phyloP scores from a whole-genome alignment of 2,113 vertebrate species.

The Pachyramphus minor region DNA sequence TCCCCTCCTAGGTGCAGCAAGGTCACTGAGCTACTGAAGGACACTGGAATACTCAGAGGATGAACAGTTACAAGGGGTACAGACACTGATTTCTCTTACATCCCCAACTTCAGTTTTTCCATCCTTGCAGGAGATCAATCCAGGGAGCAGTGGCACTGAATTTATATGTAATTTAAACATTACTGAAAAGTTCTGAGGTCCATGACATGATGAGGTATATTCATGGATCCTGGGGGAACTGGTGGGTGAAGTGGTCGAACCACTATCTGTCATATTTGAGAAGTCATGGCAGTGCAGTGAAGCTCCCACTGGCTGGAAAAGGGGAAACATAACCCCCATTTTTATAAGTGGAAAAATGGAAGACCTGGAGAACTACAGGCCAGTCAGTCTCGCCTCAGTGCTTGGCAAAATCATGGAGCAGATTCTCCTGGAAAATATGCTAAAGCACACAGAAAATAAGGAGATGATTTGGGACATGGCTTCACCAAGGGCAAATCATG shows the following conservation, averaged over 20 bases:
- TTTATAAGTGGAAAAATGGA: background rate
- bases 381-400: background rate
- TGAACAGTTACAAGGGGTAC: background rate
- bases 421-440: background rate
- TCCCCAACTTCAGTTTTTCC: background rate
- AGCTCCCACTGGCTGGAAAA: background rate
- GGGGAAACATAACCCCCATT: background rate
- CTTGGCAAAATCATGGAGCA: background rate
- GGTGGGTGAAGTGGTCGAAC: background rate
- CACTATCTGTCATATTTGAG: background rate
- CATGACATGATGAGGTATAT: background rate
- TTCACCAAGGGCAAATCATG: background rate
- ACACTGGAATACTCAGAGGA: background rate
- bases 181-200: background rate
- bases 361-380: background rate
- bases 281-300: background rate
- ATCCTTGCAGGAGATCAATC: background rate
- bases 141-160: background rate
- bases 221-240: background rate
- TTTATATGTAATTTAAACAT: background rate
- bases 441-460: background rate
- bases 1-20: background rate
- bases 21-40: background rate
- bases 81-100: background rate
- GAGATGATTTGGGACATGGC: background rate